Conservation (phyloP, 2,113 vertebrate species). For the Ptyas mucosa region DNA sequence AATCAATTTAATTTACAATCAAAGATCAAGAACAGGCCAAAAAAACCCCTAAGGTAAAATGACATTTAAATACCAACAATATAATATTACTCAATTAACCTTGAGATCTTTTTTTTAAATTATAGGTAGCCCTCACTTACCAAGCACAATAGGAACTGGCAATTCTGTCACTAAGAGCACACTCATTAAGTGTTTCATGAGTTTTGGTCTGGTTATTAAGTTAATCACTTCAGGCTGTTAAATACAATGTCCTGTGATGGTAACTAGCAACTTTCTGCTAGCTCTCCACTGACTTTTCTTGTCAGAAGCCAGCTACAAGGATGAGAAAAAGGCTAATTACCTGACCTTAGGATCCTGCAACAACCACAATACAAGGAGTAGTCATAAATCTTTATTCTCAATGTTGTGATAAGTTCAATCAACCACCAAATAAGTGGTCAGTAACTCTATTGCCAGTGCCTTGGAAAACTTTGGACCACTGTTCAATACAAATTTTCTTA, state of each 20-base stretch:
- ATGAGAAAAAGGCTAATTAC: not conserved
- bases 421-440: not conserved
- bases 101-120: not conserved
- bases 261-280: not conserved
- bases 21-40: not conserved
- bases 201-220: not conserved
- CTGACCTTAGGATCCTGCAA: not conserved
- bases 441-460: not conserved
- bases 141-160: not conserved
- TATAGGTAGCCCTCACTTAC: not conserved
- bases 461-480: not conserved
- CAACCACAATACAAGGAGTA: not conserved
- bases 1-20: not conserved
- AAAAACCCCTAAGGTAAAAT: not conserved
- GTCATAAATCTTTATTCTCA: not conserved
- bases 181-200: not conserved
- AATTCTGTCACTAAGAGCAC: not conserved
- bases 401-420: not conserved
- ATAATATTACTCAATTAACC: not conserved
- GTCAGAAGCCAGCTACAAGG: not conserved
- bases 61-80: not conserved
- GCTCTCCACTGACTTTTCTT: not conserved
- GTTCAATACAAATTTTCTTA: not conserved
- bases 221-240: not conserved
- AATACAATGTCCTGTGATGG: not conserved